Percentiles rank a stretch among this genome's conserved stretches.
phyloP scores from a whole-genome alignment of 2,888 invertebrate species.

The Vanessa cardui region DNA sequence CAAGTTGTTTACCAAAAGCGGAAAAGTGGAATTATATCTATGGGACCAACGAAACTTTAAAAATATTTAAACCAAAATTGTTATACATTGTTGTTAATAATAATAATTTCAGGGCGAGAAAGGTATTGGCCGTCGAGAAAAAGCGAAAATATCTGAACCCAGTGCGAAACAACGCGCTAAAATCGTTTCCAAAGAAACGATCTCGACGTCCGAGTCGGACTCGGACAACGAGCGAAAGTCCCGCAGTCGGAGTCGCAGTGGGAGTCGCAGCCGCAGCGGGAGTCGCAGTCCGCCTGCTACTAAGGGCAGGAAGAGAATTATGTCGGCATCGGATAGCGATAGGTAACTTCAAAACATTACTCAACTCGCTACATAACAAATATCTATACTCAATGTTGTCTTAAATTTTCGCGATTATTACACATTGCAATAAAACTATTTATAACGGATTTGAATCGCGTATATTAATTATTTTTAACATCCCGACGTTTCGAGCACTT shows the following conservation, averaged over 20 bases:
- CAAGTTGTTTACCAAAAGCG: too few species aligned
- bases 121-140: slow-evolving; percentile 72
- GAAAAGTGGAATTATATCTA: too few species aligned
- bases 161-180: slow-evolving; percentile 92
- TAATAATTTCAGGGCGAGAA: slow-evolving; percentile 67
- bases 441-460: too few species aligned
- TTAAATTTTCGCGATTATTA: too few species aligned
- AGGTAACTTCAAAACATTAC: slow-evolving; percentile 48
- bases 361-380: too few species aligned
- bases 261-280: slow-evolving; percentile 78
- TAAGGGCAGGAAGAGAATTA: slow-evolving; percentile 82
- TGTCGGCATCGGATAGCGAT: slow-evolving; percentile 84
- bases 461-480: too few species aligned
- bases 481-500: too few species aligned
- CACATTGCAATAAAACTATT: too few species aligned
- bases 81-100: too few species aligned
- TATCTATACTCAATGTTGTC: too few species aligned
- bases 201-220: slow-evolving; percentile 94
- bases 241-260: slow-evolving; percentile 52
- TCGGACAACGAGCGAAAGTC: slow-evolving; percentile 80
- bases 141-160: slow-evolving; percentile 78
- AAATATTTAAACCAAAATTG: too few species aligned
- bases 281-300: slow-evolving; percentile 73
- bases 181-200: slow-evolving; percentile 96
- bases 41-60: too few species aligned